Conservation (phyloP, 2,113 vertebrate species). For the Pedetes capensis region DNA sequence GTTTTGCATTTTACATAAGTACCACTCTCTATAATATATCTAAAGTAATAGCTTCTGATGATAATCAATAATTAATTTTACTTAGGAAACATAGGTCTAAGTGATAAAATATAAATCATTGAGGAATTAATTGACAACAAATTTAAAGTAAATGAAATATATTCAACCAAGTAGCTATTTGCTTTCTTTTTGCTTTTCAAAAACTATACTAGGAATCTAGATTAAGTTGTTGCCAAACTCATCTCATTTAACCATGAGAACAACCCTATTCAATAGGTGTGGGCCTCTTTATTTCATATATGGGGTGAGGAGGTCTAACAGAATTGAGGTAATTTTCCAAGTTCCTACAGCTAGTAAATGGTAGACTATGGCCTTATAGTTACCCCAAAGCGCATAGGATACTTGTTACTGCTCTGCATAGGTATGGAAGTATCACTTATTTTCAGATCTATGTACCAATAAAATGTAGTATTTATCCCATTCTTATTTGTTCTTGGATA, state of each 20-base stretch:
- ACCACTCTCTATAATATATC: neutral
- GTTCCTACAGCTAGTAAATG: neutral
- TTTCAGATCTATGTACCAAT: neutral
- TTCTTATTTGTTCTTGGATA: neutral
- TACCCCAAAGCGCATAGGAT: neutral
- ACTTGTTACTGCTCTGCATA: neutral
- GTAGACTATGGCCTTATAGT: neutral
- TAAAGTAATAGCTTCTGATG: neutral
- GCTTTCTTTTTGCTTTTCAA: neutral
- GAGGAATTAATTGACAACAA: neutral
- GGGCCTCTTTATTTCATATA: neutral
- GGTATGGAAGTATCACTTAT: neutral
- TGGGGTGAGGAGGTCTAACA: neutral
- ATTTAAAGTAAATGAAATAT: neutral
- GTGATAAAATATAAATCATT: neutral
- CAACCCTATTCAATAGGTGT: neutral
- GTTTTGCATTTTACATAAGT: neutral
- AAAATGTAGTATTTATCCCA: neutral
- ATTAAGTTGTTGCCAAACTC: no score
- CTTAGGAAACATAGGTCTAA: neutral
- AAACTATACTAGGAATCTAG: no score
- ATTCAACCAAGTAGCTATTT: neutral
- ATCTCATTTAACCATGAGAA: conserved; percentile 4
- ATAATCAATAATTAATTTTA: neutral
- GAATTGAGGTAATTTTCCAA: neutral